Evolutionary conservation across 2,797 vertebrate species (phyloP).

Genomic region (Melanotaenia boesemani): DNA sequence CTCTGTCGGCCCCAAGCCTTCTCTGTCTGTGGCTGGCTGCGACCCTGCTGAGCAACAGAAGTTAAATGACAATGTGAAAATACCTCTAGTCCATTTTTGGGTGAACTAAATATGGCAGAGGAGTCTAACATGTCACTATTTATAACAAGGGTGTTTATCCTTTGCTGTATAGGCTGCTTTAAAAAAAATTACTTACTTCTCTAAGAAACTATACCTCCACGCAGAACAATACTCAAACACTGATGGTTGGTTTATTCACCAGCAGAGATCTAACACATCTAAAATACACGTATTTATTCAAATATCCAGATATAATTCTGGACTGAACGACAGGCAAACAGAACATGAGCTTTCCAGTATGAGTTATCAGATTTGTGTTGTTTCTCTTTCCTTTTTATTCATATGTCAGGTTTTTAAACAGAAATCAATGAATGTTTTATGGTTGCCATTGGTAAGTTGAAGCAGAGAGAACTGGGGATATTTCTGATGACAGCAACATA

Average conservation of each 20-base stretch:
- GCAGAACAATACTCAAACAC: neutral
- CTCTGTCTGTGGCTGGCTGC: constrained; percentile 15
- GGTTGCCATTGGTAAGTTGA: neutral
- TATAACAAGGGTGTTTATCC: no score
- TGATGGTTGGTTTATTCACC: neutral
- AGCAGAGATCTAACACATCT: no score
- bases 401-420: no score
- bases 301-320: neutral
- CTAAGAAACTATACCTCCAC: no score
- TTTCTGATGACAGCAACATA: constrained; percentile 18
- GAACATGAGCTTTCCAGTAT: neutral
- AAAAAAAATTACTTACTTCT: no score
- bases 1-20: constrained; percentile 11
- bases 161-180: no score
- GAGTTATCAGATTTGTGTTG: neutral
- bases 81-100: no score
- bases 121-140: neutral
- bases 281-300: no score
- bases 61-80: no score
- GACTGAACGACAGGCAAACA: neutral
- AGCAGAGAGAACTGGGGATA: constrained; percentile 25
- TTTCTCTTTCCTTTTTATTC: no score
- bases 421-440: no score
- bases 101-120: neutral
- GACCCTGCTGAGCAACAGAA: constrained; percentile 21